These are phyloP conservation scores for Empis livida DNA, from an alignment of 2,888 invertebrate genomes.

Conservation along the genomic window DNA sequence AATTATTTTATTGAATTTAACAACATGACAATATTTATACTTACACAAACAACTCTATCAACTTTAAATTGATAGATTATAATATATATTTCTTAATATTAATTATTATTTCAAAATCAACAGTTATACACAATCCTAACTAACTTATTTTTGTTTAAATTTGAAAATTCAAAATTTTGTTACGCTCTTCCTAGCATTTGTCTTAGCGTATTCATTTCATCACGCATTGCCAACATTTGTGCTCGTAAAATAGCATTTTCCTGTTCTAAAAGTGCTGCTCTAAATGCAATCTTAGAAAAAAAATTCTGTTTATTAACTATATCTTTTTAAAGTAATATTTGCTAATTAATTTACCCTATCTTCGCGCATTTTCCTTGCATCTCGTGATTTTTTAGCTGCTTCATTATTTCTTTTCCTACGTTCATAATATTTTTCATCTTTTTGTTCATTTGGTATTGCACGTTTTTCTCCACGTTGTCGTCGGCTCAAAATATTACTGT, in stretches of 20 bases:
- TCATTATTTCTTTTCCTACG: slow-evolving; percentile 75
- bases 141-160: too few species aligned
- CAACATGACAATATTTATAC: too few species aligned
- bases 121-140: too few species aligned
- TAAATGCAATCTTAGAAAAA: slow-evolving; percentile 59
- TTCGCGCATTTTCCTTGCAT: slow-evolving; percentile 74
- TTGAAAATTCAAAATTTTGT: too few species aligned
- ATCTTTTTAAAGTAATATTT: background rate
- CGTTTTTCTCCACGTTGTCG: slow-evolving; percentile 69
- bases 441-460: slow-evolving; percentile 74
- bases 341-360: slow-evolving; percentile 50
- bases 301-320: too few species aligned
- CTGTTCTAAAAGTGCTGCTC: slow-evolving; percentile 73
- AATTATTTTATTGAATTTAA: too few species aligned
- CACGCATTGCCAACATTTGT: slow-evolving; percentile 64
- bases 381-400: slow-evolving; percentile 84
- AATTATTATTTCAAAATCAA: too few species aligned
- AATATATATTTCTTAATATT: too few species aligned
- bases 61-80: too few species aligned
- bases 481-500: slow-evolving; percentile 25
- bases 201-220: slow-evolving; percentile 41
- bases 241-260: slow-evolving; percentile 78
- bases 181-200: too few species aligned
- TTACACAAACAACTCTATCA: too few species aligned
- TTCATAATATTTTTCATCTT: slow-evolving; percentile 84